These are phyloP conservation scores for Myzus persicae DNA, from an alignment of 1,140 invertebrate genomes.

Conservation along the genomic window DNA sequence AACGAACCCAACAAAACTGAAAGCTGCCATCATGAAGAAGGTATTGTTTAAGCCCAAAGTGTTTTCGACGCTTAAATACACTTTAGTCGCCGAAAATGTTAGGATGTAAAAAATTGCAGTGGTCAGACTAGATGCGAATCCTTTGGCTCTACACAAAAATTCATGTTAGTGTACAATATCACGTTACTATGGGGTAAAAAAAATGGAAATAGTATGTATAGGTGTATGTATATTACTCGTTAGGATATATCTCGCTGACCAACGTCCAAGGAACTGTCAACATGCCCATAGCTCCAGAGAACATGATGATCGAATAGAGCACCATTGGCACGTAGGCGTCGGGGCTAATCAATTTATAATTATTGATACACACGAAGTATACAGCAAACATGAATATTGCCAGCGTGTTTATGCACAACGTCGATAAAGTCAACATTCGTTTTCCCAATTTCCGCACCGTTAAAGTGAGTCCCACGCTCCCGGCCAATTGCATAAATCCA, in stretches of 20 bases:
- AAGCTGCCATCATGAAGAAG: slow-evolving; percentile 59
- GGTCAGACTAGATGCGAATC: slow-evolving; percentile 51
- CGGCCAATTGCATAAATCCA: slow-evolving; percentile 22
- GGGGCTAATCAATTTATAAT: background rate
- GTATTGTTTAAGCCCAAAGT: slow-evolving; percentile 54
- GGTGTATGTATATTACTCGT: slow-evolving; percentile 56
- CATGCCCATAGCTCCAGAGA: slow-evolving; percentile 59
- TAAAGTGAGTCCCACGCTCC: background rate
- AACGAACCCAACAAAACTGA: slow-evolving; percentile 55
- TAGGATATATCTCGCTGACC: slow-evolving; percentile 61
- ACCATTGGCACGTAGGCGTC: background rate
- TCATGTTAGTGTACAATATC: background rate
- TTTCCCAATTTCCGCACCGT: slow-evolving; percentile 31
- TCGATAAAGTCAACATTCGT: slow-evolving; percentile 26
- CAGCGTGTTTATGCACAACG: background rate
- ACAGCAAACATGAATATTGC: slow-evolving; percentile 25
- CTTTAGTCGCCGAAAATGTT: slow-evolving; percentile 57
- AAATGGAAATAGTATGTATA: background rate
- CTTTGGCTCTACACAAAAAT: slow-evolving; percentile 2
- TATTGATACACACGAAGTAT: background rate
- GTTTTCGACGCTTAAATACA: slow-evolving; percentile 54
- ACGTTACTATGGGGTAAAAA: slow-evolving; percentile 40
- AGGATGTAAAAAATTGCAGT: slow-evolving; percentile 59
- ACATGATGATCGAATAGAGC: slow-evolving; percentile 7
- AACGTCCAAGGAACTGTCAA: slow-evolving; percentile 61